phyloP scores from a whole-genome alignment of 2,797 vertebrate genomes.

The Enteromius afrohamiltoni region DNA sequence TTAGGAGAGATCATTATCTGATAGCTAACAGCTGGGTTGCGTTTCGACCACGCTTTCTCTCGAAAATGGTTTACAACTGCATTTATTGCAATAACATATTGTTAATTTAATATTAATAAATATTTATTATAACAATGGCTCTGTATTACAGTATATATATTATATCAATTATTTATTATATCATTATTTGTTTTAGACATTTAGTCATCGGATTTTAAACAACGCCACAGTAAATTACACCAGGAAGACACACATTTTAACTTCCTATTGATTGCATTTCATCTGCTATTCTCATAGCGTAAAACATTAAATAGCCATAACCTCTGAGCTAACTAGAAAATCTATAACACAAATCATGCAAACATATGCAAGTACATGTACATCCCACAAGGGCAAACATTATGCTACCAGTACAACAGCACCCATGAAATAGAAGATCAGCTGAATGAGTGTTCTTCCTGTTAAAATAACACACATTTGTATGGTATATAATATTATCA shows the following conservation, averaged over 20 bases:
- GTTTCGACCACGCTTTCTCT: too few species aligned
- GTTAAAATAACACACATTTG: conserved; percentile 70
- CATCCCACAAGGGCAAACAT: conserved; percentile 60
- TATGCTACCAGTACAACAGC: conserved; percentile 67
- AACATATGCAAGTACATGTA: conserved; percentile 10
- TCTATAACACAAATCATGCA: conserved; percentile 35
- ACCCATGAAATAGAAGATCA: conserved; percentile 68
- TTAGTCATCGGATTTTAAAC: neutral
- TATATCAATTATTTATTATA: too few species aligned
- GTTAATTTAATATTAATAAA: too few species aligned
- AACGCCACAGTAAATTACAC: neutral
- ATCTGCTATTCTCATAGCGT: neutral
- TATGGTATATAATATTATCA: conserved; percentile 29
- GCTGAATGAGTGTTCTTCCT: conserved; percentile 67
- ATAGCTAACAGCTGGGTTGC: too few species aligned
- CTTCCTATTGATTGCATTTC: neutral
- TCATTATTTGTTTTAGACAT: neutral
- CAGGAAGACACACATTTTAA: neutral
- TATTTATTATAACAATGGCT: too few species aligned
- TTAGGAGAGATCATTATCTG: too few species aligned
- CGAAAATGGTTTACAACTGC: too few species aligned
- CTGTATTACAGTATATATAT: too few species aligned
- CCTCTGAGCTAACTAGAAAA: neutral
- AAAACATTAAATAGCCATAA: neutral
- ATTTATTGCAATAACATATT: too few species aligned